Evolutionary conservation across 2,888 invertebrate species (phyloP).

Genomic region (Gnatocerus cornutus): DNA sequence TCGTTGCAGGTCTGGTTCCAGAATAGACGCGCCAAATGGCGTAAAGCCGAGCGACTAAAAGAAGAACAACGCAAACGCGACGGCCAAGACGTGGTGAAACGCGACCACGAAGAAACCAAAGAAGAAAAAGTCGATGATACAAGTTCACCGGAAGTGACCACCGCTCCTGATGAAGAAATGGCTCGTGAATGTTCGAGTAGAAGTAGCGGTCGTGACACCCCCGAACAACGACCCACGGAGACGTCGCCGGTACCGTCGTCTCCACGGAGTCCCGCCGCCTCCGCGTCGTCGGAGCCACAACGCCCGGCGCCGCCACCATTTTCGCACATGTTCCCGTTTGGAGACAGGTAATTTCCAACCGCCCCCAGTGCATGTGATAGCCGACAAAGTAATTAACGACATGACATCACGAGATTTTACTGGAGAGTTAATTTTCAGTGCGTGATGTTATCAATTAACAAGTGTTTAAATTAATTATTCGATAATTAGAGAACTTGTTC

Average conservation of each 20-base stretch:
- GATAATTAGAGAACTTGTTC: constrained; percentile 61
- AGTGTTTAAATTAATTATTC: constrained; percentile 69
- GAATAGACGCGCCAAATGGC: constrained; percentile 93
- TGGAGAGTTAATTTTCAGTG: constrained; percentile 63
- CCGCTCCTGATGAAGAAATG: constrained; percentile 65
- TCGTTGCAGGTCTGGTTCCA: constrained; percentile 90
- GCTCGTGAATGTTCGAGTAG: constrained; percentile 67
- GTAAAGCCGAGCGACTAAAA: constrained; percentile 92
- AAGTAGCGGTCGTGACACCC: constrained; percentile 63
- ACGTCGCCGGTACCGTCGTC: constrained; percentile 68
- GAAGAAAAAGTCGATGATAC: constrained; percentile 74
- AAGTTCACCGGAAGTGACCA: constrained; percentile 63
- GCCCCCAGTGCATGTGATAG: constrained; percentile 33
- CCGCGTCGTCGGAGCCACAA: constrained; percentile 76
- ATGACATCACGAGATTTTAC: constrained; percentile 67
- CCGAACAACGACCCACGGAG: constrained; percentile 62
- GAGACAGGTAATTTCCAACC: constrained; percentile 71
- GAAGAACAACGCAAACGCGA: constrained; percentile 92
- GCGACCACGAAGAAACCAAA: constrained; percentile 74
- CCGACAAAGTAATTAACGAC: constrained; percentile 65
- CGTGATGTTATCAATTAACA: constrained; percentile 68
- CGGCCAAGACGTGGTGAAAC: constrained; percentile 79
- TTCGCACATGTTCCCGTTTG: constrained; percentile 79
- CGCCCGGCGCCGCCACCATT: constrained; percentile 77
- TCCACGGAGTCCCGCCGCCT: constrained; percentile 75